Percentiles rank a stretch among this genome's conserved stretches.
Conservation (phyloP, 2,888 invertebrate genomes). For the Julus scandinavius region DNA sequence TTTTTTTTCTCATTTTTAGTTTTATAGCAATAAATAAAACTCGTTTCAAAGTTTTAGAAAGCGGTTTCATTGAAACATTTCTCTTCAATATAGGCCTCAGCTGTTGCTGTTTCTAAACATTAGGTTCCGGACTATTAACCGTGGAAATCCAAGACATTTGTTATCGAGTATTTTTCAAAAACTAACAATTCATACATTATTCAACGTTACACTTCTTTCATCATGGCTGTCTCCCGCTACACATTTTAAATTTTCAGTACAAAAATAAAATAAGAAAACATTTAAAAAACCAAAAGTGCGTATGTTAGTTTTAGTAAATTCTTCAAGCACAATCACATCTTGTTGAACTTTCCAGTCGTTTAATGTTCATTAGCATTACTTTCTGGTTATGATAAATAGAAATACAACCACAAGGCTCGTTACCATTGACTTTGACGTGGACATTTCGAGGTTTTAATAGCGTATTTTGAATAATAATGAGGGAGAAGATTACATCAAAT, state of each 20-base stretch:
- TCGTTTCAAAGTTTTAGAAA: not conserved
- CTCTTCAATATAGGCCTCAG: not conserved
- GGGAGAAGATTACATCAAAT: not conserved
- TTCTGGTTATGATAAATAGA: conserved; percentile 2
- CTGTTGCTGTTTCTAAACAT: not conserved
- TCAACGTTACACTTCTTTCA: too few species aligned
- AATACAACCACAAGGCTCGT: not conserved
- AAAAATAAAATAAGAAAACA: not conserved
- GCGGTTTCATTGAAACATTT: not conserved
- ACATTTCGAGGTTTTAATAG: not conserved
- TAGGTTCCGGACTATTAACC: not conserved
- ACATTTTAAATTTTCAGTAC: too few species aligned
- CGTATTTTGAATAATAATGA: conserved; percentile 9
- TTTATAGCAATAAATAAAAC: not conserved
- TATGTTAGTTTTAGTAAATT: too few species aligned
- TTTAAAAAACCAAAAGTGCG: not conserved
- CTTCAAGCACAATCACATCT: not conserved
- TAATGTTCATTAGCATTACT: not conserved
- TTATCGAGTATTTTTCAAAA: too few species aligned
- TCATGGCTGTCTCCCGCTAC: not conserved
- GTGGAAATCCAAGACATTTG: too few species aligned
- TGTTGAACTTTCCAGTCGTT: not conserved
- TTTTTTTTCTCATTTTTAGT: not conserved
- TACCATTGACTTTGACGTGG: conserved; percentile 9
- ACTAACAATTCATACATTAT: too few species aligned